Conservation (phyloP, 2,888 invertebrate genomes). For the Halocaridina rubra region DNA sequence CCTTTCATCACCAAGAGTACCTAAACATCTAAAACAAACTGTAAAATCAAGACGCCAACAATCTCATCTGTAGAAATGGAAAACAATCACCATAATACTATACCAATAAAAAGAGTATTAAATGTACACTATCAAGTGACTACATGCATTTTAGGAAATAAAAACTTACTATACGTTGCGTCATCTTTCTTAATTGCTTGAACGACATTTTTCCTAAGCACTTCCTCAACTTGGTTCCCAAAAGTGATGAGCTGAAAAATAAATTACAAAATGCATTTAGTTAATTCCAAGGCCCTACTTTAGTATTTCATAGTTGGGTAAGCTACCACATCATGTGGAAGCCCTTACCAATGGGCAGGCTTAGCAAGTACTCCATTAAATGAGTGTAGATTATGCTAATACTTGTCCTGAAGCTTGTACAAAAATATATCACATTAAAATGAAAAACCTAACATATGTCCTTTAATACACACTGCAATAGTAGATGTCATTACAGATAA, state of each 20-base stretch:
- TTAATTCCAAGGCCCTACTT: too few relatives aligned
- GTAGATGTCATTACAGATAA: too few relatives aligned
- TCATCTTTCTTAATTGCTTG: conserved; percentile 26
- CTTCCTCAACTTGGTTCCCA: conserved; percentile 33
- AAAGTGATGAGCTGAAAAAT: conserved; percentile 9
- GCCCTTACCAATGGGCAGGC: neutral
- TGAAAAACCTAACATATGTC: too few relatives aligned
- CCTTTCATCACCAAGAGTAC: too few relatives aligned
- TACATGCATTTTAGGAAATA: neutral
- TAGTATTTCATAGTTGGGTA: too few relatives aligned
- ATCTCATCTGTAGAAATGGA: too few relatives aligned
- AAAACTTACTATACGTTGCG: conserved; percentile 28
- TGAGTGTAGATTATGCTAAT: neutral
- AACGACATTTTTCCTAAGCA: conserved; percentile 32
- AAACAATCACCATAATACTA: too few relatives aligned
- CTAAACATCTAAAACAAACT: too few relatives aligned
- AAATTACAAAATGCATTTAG: neutral
- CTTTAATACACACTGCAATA: too few relatives aligned
- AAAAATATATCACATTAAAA: too few relatives aligned
- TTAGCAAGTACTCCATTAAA: neutral
- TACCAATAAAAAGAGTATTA: neutral
- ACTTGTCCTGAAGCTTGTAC: neutral
- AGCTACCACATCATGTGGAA: neutral
- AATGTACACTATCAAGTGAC: neutral
- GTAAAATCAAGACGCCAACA: too few relatives aligned